A percentile compares a stretch with the other conserved stretches of the same genome.
Conservation (phyloP, 2,797 vertebrate species). For the Siniperca undulata region DNA sequence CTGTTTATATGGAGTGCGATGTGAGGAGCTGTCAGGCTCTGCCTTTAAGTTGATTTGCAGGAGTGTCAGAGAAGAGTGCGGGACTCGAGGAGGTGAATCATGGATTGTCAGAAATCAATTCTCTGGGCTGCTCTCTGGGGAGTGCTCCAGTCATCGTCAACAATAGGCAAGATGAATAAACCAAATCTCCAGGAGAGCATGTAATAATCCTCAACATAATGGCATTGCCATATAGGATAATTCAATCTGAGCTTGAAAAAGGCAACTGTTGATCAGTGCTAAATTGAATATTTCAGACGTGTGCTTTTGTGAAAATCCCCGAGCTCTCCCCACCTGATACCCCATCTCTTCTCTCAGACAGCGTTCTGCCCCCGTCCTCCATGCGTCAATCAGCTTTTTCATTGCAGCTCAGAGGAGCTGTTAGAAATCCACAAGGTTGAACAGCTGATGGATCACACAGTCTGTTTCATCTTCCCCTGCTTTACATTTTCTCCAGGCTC, state of each 20-base stretch:
- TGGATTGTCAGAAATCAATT: constrained; percentile 88
- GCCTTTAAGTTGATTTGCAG: constrained; percentile 87
- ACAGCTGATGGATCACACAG: constrained; percentile 80
- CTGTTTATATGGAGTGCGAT: constrained; percentile 82
- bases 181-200: constrained; percentile 80
- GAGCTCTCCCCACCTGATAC: constrained; percentile 61
- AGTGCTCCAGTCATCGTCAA: constrained; percentile 79
- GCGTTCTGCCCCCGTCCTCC: constrained; percentile 31
- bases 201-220: constrained; percentile 82
- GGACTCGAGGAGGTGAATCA: constrained; percentile 81
- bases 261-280: constrained; percentile 78
- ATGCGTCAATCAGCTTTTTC: constrained; percentile 66
- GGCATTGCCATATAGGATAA: constrained; percentile 75
- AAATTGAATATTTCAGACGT: constrained; percentile 79
- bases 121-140: constrained; percentile 78
- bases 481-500: constrained; percentile 85
- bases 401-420: constrained; percentile 64
- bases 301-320: constrained; percentile 65
- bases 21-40: constrained; percentile 82
- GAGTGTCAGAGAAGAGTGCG: constrained; percentile 77
- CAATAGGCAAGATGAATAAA: constrained; percentile 84
- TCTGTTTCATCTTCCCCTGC: constrained; percentile 81
- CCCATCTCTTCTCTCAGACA: constrained; percentile 25
- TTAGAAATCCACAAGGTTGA: constrained; percentile 74
- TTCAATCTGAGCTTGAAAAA: constrained; percentile 77